Evolutionary conservation across 35 echinoderm and acorn worm genomes (phyloP).

Genomic region (Apostichopus californicus): DNA sequence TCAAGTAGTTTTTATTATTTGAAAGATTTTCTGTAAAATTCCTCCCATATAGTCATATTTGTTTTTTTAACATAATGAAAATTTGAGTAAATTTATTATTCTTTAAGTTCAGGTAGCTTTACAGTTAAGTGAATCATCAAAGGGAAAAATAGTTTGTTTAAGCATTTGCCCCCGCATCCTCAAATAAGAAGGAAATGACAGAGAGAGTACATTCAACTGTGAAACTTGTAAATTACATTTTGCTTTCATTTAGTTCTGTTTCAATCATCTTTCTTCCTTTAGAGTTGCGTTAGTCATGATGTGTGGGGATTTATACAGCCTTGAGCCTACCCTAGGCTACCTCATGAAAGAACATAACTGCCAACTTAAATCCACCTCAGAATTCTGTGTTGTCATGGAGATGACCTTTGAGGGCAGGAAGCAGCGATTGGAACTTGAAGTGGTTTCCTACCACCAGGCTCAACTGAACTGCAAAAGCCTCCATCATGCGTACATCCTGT

Average conservation of each 20-base stretch:
- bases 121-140: no score
- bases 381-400: slow-evolving; percentile 46
- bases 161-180: no score
- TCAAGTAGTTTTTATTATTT: no score
- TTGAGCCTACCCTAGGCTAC: slow-evolving; percentile 16
- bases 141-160: no score
- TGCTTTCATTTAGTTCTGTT: background rate
- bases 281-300: slow-evolving; percentile 48
- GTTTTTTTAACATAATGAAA: no score
- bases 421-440: slow-evolving; percentile 19
- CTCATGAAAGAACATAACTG: slow-evolving; percentile 48
- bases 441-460: slow-evolving; percentile 40
- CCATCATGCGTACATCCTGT: slow-evolving; percentile 44
- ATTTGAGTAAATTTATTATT: no score
- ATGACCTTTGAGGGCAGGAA: background rate
- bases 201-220: no score
- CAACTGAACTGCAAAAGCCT: slow-evolving; percentile 17
- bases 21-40: no score
- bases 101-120: no score
- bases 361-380: background rate
- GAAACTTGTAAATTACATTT: background rate
- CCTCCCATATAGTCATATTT: no score
- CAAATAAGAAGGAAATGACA: no score
- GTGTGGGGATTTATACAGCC: slow-evolving; percentile 31
- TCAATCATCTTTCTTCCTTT: background rate